A percentile compares a stretch with the other conserved stretches of the same genome.
phyloP scores from a whole-genome alignment of 2,888 invertebrate genomes.

The Cerastis rubricosa region DNA sequence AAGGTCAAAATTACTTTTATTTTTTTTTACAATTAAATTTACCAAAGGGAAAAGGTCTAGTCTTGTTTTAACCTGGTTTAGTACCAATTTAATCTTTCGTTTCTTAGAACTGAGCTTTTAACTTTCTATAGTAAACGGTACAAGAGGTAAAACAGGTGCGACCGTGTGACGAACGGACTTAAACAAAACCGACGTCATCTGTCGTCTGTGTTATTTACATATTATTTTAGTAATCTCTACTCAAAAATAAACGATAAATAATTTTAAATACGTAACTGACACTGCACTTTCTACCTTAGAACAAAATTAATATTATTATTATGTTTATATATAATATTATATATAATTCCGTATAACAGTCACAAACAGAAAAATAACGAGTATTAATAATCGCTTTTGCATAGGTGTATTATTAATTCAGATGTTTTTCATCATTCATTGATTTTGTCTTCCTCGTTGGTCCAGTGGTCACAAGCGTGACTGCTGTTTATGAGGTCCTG shows the following conservation, averaged over 20 bases:
- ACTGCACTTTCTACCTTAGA: not conserved
- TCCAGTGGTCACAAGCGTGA: too few relatives aligned
- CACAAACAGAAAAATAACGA: too few relatives aligned
- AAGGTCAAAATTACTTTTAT: not conserved
- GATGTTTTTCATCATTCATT: too few relatives aligned
- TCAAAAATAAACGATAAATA: not conserved
- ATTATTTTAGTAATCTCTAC: not conserved
- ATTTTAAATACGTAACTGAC: not conserved
- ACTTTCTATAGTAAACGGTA: slow-evolving; percentile 44
- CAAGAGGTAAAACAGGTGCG: slow-evolving; percentile 31
- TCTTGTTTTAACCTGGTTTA: slow-evolving; percentile 37
- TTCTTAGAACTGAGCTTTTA: slow-evolving; percentile 43
- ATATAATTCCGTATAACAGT: too few relatives aligned
- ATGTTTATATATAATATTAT: too few relatives aligned
- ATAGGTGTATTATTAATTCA: too few relatives aligned
- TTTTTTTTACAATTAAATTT: not conserved
- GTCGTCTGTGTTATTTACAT: slow-evolving; percentile 6
- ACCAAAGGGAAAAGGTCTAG: not conserved
- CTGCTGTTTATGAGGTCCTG: too few relatives aligned
- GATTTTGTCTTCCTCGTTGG: too few relatives aligned
- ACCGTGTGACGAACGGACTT: slow-evolving; percentile 10
- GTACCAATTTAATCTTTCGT: slow-evolving; percentile 28
- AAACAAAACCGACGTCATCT: slow-evolving; percentile 21
- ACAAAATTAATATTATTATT: not conserved
- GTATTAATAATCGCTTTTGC: too few relatives aligned